These are phyloP conservation scores for Nothoprocta pentlandii DNA, from an alignment of 2,113 vertebrate species.

Conservation along the genomic window DNA sequence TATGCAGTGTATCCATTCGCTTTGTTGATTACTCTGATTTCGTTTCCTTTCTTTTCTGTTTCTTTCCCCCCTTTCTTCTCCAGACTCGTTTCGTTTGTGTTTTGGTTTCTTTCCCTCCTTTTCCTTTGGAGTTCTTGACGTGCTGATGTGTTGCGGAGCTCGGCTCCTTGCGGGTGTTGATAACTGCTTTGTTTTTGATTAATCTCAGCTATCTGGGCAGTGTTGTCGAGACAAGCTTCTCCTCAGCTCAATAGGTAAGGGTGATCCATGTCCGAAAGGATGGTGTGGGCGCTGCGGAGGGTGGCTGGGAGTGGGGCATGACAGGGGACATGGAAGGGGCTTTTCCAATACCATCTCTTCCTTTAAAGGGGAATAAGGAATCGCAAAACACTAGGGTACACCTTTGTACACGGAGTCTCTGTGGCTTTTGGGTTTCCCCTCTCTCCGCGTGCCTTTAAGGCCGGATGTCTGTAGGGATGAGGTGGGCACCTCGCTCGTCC, in stretches of 20 bases:
- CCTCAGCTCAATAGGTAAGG: constrained; percentile 99
- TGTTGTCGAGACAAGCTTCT: constrained; percentile 99
- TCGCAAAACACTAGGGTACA: constrained; percentile 71
- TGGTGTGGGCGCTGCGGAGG: constrained; percentile 77
- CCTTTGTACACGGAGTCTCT: constrained; percentile 51
- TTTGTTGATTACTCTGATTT: constrained; percentile 70
- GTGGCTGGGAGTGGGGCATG: constrained; percentile 75
- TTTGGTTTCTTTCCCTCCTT: constrained; percentile 68
- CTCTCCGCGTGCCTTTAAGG: neutral
- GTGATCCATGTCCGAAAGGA: constrained; percentile 97
- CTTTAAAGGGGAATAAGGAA: constrained; percentile 96
- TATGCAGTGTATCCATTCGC: constrained; percentile 74
- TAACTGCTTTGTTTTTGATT: constrained; percentile 99
- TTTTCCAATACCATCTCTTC: constrained; percentile 92
- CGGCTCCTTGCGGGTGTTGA: constrained; percentile 83
- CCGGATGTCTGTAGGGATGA: neutral
- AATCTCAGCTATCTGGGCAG: constrained; percentile 99
- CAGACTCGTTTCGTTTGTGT: constrained; percentile 66
- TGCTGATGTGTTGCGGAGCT: constrained; percentile 82
- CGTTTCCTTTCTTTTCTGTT: constrained; percentile 79
- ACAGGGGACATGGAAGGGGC: constrained; percentile 91
- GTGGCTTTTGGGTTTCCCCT: constrained; percentile 77
- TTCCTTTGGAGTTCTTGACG: constrained; percentile 78
- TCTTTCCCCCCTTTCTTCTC: constrained; percentile 77
- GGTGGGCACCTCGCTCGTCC: neutral